phyloP scores from a whole-genome alignment of 2,888 invertebrate species.

The Hermaeophaga mercurialis region DNA sequence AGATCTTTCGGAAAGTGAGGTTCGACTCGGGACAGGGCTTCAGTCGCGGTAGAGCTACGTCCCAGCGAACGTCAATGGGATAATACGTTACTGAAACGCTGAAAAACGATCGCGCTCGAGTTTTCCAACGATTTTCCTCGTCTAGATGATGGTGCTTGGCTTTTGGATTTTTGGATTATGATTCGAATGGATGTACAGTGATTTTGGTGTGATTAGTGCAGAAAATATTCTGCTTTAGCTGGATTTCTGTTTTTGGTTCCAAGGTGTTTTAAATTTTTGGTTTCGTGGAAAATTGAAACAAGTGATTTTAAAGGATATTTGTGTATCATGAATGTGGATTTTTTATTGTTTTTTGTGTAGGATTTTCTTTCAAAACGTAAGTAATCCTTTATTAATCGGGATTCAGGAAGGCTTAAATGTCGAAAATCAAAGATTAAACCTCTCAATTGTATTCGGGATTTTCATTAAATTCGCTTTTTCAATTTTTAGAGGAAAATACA shows the following conservation, averaged over 20 bases:
- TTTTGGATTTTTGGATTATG: background rate
- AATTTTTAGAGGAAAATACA: no score
- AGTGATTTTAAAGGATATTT: no score
- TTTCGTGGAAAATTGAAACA: no score
- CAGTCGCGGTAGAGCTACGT: constrained; percentile 43
- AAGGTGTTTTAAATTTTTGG: no score
- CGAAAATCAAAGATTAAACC: no score
- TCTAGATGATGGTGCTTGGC: background rate
- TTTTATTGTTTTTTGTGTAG: constrained; percentile 4
- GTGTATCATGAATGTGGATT: background rate
- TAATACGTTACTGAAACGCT: background rate
- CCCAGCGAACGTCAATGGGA: constrained; percentile 28
- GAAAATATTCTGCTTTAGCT: background rate
- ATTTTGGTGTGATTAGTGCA: background rate
- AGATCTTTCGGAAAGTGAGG: constrained; percentile 52
- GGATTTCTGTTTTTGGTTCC: constrained; percentile 1
- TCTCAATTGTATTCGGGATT: no score
- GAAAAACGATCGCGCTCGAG: background rate
- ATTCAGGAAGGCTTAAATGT: no score
- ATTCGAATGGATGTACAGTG: background rate
- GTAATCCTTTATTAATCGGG: no score
- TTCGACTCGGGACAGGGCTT: constrained; percentile 35
- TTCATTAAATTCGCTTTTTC: no score
- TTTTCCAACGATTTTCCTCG: background rate
- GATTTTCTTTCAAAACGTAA: no score